These are phyloP conservation scores for Tiliacea citrago DNA, from an alignment of 2,888 invertebrate genomes.

Conservation along the genomic window DNA sequence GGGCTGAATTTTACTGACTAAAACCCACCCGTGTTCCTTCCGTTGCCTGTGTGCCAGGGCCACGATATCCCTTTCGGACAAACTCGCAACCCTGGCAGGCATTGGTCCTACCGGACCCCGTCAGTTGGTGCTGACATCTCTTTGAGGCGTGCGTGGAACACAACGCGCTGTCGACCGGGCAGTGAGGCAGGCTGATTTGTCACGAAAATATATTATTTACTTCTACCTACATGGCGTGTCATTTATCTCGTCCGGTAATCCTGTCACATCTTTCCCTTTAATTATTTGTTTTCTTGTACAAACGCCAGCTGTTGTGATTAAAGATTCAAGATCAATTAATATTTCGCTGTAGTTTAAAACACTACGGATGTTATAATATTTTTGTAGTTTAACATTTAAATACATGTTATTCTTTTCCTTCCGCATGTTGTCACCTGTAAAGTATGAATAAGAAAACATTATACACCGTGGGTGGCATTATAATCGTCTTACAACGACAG, in stretches of 20 bases:
- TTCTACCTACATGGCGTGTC: slow-evolving; percentile 3
- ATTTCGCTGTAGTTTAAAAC: background rate
- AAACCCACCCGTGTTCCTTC: too few relatives aligned
- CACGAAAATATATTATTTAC: background rate
- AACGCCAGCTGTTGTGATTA: background rate
- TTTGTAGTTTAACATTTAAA: background rate
- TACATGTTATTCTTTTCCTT: background rate
- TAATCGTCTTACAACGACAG: too few relatives aligned
- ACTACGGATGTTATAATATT: background rate
- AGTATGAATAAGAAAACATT: background rate
- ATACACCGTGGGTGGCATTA: too few relatives aligned
- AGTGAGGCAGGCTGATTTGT: background rate
- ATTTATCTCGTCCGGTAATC: background rate
- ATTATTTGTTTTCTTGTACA: background rate
- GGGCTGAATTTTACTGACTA: too few relatives aligned
- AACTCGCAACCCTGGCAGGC: too few relatives aligned
- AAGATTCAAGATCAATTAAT: background rate
- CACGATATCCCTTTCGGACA: too few relatives aligned
- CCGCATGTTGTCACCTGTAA: background rate
- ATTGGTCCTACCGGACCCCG: too few relatives aligned
- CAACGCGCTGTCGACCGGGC: too few relatives aligned
- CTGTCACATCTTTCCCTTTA: background rate
- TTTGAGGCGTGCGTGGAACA: too few relatives aligned
- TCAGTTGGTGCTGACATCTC: too few relatives aligned
- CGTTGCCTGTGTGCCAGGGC: too few relatives aligned